Base-by-base conservation (phyloP, 2,113 vertebrate species). In the Ictalurus furcatus region DNA sequence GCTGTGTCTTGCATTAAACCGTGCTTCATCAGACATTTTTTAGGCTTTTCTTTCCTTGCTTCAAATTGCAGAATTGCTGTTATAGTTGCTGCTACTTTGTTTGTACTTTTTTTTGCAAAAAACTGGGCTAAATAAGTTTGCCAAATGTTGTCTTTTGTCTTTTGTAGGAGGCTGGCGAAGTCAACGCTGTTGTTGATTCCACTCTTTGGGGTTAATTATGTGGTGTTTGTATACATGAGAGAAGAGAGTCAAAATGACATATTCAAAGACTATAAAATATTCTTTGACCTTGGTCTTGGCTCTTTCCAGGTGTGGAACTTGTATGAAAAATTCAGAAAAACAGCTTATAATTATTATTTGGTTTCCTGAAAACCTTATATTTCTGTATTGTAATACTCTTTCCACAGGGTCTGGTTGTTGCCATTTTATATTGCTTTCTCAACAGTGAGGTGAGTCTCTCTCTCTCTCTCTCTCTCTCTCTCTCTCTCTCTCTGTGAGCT, bases 111-210 rank as follows among this genome's bases (percentile, higher is more conserved):
- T 37, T 30, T 30, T 48, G 44, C 6, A 48, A 69, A 69, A 37
- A 19, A 67, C n/a, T n/a, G 9, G 28, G 7, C 63, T 40, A 23
- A 37, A 74, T 40, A 40, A 21, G 34, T 40, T 74, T 40, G 0
- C 37, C 7, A 40, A 40, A 40, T 74, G 34, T 2, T 85, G 30
- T 59, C 11, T 87, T 34, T 11, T 84, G 54, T 48, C 78, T 28
- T 37, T 73, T 84, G 61, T 88, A 99, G 98, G 94, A 96, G 97
- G 87, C 96, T 99, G 89, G 95, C 98, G 40, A 99, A 98, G 94
- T 99, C 98, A 79, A 99, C 98, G 0, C 94, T 99, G 89, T 92
- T 99, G 93, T 95, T 99, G 73, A 98, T 99, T 91, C 98, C 98
- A 0, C 95, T 99, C 63, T 99, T 99, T 17, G 98, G 98, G 19